phyloP scores from a whole-genome alignment of 2,888 invertebrate species.

The Tenthredo scrophulariae region DNA sequence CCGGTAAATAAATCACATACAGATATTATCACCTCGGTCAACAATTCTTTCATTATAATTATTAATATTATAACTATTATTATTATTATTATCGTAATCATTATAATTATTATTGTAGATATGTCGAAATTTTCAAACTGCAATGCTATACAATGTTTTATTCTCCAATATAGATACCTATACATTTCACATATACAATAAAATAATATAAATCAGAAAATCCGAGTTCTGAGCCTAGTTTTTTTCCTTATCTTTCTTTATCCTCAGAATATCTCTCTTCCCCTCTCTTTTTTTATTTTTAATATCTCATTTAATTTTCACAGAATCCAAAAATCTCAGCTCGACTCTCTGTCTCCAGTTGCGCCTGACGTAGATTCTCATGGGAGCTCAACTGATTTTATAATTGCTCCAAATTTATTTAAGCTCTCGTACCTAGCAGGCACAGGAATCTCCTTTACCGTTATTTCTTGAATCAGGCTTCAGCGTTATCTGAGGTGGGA shows the following conservation, averaged over 20 bases:
- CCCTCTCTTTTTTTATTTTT: not conserved
- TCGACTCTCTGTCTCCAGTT: constrained; percentile 36
- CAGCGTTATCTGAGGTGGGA: constrained; percentile 97
- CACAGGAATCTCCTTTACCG: constrained; percentile 87
- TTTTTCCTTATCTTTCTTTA: not conserved
- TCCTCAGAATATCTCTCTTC: not conserved
- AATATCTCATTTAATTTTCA: constrained; percentile 11
- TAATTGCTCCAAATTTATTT: constrained; percentile 62
- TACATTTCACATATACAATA: constrained; percentile 51
- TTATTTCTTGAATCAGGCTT: constrained; percentile 87
- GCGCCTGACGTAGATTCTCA: not conserved
- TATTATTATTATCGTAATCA: constrained; percentile 16
- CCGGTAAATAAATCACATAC: constrained; percentile 2
- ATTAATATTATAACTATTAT: constrained; percentile 27
- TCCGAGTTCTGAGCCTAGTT: constrained; percentile 45
- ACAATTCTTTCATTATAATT: constrained; percentile 28
- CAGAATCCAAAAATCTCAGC: constrained; percentile 40
- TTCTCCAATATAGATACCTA: constrained; percentile 45
- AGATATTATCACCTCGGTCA: constrained; percentile 9
- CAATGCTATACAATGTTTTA: constrained; percentile 46
- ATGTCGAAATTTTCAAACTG: constrained; percentile 50
- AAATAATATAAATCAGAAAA: constrained; percentile 49
- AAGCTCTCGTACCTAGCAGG: constrained; percentile 81
- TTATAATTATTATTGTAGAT: constrained; percentile 42
- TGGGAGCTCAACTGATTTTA: constrained; percentile 57